phyloP scores from a whole-genome alignment of 2,888 invertebrate species.

The Sinotaia quadrata region DNA sequence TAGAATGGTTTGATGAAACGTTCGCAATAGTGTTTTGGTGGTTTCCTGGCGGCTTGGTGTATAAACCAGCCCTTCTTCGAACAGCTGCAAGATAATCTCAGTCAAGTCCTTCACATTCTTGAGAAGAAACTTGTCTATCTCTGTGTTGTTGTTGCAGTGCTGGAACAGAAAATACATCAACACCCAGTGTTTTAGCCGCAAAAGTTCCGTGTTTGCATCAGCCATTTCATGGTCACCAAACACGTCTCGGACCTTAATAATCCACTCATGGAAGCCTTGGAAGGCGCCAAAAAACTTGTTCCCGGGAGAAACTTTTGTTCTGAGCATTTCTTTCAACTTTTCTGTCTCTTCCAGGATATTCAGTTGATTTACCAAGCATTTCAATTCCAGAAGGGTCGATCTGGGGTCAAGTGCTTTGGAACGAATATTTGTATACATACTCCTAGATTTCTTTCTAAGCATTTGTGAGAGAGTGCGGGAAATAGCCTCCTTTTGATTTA shows the following conservation, averaged over 20 bases:
- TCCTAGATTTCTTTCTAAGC: neutral
- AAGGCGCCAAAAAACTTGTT: neutral
- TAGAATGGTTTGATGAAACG: conserved; percentile 37
- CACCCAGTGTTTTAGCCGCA: conserved; percentile 33
- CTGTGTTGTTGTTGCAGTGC: conserved; percentile 13
- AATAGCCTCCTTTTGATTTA: neutral
- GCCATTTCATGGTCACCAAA: conserved; percentile 43
- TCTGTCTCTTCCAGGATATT: conserved; percentile 20
- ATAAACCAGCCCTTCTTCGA: conserved; percentile 34
- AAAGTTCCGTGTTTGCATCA: conserved; percentile 47
- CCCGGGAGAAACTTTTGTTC: neutral
- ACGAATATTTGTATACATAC: conserved; percentile 15
- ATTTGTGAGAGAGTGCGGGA: conserved; percentile 7
- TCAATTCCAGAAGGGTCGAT: conserved; percentile 17
- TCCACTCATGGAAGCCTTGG: conserved; percentile 26
- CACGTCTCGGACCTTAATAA: neutral
- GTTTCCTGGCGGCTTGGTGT: conserved; percentile 6
- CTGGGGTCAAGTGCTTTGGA: conserved; percentile 3
- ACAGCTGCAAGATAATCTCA: neutral
- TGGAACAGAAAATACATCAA: conserved; percentile 27
- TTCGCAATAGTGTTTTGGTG: conserved; percentile 31
- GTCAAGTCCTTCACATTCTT: neutral
- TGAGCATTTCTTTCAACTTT: conserved; percentile 4
- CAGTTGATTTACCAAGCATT: conserved; percentile 29
- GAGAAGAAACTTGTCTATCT: conserved; percentile 14